Evolutionary conservation across 2,888 invertebrate species (phyloP).

Genomic region (Masnerella sp.): DNA sequence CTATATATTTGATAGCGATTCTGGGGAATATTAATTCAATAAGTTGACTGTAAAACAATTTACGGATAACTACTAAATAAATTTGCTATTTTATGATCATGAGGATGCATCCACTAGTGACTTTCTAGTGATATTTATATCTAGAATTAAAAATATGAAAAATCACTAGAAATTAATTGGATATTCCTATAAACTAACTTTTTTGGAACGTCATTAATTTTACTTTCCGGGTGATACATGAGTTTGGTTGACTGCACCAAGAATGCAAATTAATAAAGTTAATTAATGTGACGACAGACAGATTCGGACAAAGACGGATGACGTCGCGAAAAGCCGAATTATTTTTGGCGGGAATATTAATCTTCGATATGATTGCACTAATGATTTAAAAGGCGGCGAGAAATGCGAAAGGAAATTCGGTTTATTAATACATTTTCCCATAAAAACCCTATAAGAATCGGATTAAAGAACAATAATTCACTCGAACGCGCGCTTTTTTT

Average conservation of each 20-base stretch:
- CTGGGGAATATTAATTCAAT: too few relatives aligned
- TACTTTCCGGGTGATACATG: too few relatives aligned
- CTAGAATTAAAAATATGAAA: too few relatives aligned
- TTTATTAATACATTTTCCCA: conserved; percentile 3
- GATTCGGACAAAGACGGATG: conserved; percentile 16
- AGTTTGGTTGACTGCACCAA: neutral
- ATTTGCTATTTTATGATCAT: too few relatives aligned
- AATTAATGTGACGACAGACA: conserved; percentile 12
- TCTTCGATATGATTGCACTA: neutral
- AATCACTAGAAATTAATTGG: too few relatives aligned
- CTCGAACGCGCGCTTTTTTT: conserved; percentile 33
- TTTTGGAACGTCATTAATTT: too few relatives aligned
- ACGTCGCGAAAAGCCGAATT: neutral
- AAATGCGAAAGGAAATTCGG: neutral
- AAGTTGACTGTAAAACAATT: too few relatives aligned
- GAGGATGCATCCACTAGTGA: too few relatives aligned
- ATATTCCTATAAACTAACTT: too few relatives aligned
- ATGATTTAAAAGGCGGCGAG: conserved; percentile 1
- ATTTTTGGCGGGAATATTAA: conserved; percentile 2
- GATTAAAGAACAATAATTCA: conserved; percentile 46
- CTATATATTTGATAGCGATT: too few relatives aligned
- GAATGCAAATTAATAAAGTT: conserved; percentile 15
- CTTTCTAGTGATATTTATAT: too few relatives aligned
- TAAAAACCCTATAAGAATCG: conserved; percentile 22
- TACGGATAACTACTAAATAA: too few relatives aligned